Evolutionary conservation across 2,888 invertebrate genomes (phyloP).

Genomic region (Athrips mouffetella): DNA sequence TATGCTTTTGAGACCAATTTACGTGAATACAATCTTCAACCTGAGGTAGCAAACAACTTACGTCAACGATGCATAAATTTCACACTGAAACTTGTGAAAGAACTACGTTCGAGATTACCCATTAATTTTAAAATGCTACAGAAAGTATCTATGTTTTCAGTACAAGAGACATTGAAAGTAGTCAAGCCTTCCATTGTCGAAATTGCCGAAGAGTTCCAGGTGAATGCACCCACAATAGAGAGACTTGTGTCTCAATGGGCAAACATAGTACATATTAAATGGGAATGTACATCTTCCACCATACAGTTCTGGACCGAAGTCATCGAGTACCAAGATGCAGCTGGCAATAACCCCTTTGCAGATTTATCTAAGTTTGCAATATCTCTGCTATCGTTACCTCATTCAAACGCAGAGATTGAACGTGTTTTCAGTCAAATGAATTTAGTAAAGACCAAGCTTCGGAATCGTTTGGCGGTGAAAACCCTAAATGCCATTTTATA

Average conservation of each 20-base stretch:
- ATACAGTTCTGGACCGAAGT: no score
- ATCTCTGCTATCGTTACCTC: no score
- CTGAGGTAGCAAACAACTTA: conserved; percentile 17
- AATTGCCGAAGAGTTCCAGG: conserved; percentile 17
- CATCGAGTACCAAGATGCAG: no score
- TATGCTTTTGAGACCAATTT: conserved; percentile 18
- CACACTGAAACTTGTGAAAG: conserved; percentile 23
- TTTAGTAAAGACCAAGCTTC: no score
- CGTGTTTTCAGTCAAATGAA: no score
- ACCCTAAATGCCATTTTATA: conserved; percentile 2
- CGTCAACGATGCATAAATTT: conserved; percentile 24
- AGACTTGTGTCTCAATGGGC: conserved; percentile 1
- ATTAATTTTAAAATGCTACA: conserved; percentile 13
- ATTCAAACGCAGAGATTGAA: no score
- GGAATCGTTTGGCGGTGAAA: no score
- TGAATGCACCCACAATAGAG: no score
- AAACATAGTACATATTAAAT: background rate
- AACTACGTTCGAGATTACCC: conserved; percentile 16
- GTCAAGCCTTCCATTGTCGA: background rate
- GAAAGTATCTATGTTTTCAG: conserved; percentile 17
- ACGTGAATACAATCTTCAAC: conserved; percentile 16
- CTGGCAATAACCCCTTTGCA: no score
- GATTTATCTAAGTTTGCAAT: no score
- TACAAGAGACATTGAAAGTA: conserved; percentile 19
- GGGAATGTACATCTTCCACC: background rate